phyloP scores from a whole-genome alignment of 2,113 vertebrate genomes.

The Prinia subflava region DNA sequence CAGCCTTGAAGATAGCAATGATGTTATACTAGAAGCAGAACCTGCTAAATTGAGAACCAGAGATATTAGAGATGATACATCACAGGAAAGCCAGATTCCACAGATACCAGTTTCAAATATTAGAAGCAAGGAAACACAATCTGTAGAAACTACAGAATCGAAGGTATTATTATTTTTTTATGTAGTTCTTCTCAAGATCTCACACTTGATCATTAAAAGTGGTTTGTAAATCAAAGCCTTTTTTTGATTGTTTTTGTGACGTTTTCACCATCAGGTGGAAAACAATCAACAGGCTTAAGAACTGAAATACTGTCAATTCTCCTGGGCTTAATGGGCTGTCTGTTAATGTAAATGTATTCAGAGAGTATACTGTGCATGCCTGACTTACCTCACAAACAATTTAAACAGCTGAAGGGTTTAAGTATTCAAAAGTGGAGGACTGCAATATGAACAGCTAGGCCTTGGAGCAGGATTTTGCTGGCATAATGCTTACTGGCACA shows the following conservation, averaged over 20 bases:
- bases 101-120: not conserved
- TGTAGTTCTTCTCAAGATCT: not conserved
- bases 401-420: not conserved
- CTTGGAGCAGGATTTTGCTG: not conserved
- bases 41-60: not conserved
- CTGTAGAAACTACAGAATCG: not conserved
- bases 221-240: not conserved
- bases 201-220: not conserved
- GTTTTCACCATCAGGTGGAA: not conserved
- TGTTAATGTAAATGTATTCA: not conserved
- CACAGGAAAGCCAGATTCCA: not conserved
- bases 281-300: not conserved
- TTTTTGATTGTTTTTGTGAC: not conserved
- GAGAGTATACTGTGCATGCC: not conserved
- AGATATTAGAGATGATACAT: not conserved
- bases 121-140: not conserved
- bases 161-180: constrained; percentile 3
- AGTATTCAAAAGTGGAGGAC: not conserved
- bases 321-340: not conserved
- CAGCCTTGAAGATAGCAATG: constrained; percentile 23
- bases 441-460: not conserved
- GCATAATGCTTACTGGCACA: accelerated
- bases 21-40: not conserved
- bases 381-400: not conserved
- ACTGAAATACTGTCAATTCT: not conserved